Conservation (phyloP, 2,113 vertebrate genomes). For the Coregonus clupeaformis region DNA sequence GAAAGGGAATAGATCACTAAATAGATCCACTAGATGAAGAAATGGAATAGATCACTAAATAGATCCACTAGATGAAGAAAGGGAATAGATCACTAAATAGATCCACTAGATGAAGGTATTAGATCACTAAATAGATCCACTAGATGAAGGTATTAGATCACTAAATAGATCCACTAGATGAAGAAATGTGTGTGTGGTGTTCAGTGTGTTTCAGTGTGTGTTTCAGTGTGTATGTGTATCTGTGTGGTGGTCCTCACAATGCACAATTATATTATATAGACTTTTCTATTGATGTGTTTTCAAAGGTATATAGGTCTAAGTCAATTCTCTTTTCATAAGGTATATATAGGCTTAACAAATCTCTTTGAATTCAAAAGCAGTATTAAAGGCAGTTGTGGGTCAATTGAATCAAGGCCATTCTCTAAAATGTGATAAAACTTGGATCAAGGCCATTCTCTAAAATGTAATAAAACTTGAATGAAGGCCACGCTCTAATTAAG, state of each 20-base stretch:
- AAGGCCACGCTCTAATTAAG: neutral
- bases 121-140: no score
- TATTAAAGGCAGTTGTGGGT: neutral
- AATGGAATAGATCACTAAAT: no score
- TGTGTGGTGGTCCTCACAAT: neutral
- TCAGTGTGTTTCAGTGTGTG: neutral
- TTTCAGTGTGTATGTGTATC: neutral
- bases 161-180: conserved; percentile 47
- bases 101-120: no score
- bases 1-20: no score
- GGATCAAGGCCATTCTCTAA: conserved; percentile 12
- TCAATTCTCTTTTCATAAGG: neutral
- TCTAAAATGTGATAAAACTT: neutral
- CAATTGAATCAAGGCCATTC: conserved; percentile 10
- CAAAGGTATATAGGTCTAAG: no score
- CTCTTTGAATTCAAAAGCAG: neutral
- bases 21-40: no score
- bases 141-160: no score
- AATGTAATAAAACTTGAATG: neutral
- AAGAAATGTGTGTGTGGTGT: neutral
- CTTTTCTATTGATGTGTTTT: no score
- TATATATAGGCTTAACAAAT: neutral
- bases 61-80: no score
- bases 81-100: no score
- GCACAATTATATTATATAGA: no score